Base-by-base conservation (phyloP, 2,888 invertebrate species). In the Lasioglossum calceatum region DNA sequence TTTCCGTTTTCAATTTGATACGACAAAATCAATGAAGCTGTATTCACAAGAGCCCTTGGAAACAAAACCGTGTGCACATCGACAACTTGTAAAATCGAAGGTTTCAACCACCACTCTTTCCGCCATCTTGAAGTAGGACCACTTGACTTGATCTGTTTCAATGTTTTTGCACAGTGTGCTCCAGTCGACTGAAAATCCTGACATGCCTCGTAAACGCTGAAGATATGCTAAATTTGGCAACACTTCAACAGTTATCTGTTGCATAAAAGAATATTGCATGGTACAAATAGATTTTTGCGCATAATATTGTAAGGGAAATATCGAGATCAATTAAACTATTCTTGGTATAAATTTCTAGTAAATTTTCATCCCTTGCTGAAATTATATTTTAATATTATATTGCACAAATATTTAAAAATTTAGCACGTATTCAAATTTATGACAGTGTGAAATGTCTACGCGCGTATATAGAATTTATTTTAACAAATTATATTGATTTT, bases 31-130 rank as follows among this genome's bases (percentile, higher is more conserved):
- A 67, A 36, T 36, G 36, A 67, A 19, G 67, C 23, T 36, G 36
- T 19, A 16, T 47, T 47, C 16, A 10, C 4, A 36, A 39, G 10
- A 39, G 10, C 36, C 23, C 36, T 70, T 23, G 67, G 36, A 70
- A 19, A 39, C 36, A 39, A 23, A 70, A 70, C 36, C 19, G 36
- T 36, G 10, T 39, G 36, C 67, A 39, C 19, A 39, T 39, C 23
- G 36, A 70, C 36, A 70, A 70, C 67, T 39, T 10, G 67, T 70
- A 23, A 70, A 70, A 70, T 70, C 67, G 36, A 70, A 39, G 36
- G 36, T 23, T 36, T 70, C 36, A 36, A 70, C 64, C 64, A 32
- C 64, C 67, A 70, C 36, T 70, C 36, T 70, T 36, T 23, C 67
- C 23, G 36, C 10, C 39, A 70, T 70, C 67, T 70, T 39, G 23